Conservation (phyloP, 2,888 invertebrate genomes). For the Andrena bicolor region DNA sequence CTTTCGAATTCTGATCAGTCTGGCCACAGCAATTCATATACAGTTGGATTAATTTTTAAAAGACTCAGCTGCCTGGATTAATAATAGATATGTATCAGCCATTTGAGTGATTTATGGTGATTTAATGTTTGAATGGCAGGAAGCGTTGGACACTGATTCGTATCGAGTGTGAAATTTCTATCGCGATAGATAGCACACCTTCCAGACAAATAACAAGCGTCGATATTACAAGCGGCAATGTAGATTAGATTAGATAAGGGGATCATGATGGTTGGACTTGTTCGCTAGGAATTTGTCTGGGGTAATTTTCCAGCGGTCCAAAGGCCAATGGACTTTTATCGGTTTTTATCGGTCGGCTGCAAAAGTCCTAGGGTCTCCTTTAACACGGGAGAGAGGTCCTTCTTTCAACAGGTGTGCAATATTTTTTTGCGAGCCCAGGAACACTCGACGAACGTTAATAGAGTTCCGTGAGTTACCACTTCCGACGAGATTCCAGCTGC, state of each 20-base stretch:
- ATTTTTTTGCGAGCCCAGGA: conserved; percentile 4
- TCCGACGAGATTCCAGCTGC: not conserved
- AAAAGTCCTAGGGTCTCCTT: not conserved
- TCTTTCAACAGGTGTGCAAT: conserved; percentile 16
- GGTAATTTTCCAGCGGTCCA: conserved; percentile 6
- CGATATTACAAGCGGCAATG: conserved; percentile 6
- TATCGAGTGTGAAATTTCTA: conserved; percentile 11
- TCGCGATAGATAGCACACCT: not conserved
- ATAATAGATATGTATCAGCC: not conserved
- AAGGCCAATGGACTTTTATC: conserved; percentile 27
- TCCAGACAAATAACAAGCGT: conserved; percentile 18
- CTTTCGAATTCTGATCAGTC: too few relatives aligned
- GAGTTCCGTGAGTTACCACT: not conserved
- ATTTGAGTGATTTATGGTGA: not conserved
- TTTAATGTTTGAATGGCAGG: not conserved
- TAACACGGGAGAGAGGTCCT: not conserved
- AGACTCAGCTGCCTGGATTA: not conserved
- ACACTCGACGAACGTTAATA: not conserved
- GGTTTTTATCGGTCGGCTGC: not conserved
- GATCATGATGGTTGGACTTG: not conserved
- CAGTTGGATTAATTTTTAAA: not conserved
- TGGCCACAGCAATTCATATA: too few relatives aligned
- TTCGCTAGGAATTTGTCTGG: conserved; percentile 12
- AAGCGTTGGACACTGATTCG: not conserved
- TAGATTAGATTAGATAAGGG: conserved; percentile 46